Conservation (phyloP, 2,888 invertebrate species). For the Tanypteryx hageni region DNA sequence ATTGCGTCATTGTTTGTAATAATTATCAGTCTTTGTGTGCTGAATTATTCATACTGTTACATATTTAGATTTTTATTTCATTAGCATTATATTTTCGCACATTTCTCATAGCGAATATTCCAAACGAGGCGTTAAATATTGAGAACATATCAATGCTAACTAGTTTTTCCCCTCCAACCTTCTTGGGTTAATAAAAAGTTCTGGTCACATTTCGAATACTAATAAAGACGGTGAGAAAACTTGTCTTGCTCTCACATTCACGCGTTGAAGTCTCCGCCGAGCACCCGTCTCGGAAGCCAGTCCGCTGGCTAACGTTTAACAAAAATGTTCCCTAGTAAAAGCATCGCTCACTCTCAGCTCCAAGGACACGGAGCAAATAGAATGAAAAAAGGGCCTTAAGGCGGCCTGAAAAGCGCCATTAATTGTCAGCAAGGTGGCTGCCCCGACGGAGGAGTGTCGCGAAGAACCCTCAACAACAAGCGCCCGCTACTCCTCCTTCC, state of each 20-base stretch:
- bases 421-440: background rate
- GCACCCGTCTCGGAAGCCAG: background rate
- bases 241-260: background rate
- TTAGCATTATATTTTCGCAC: too few species aligned
- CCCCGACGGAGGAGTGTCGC: background rate
- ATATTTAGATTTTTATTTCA: too few species aligned
- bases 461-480: background rate
- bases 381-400: background rate
- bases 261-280: constrained; percentile 20
- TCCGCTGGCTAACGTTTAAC: background rate
- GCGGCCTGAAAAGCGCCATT: background rate
- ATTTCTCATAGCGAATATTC: too few species aligned
- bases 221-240: background rate
- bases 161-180: too few species aligned
- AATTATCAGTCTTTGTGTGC: too few species aligned
- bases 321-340: constrained; percentile 16
- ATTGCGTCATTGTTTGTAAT: too few species aligned
- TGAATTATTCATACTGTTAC: too few species aligned
- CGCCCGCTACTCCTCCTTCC: background rate
- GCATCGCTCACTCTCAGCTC: background rate
- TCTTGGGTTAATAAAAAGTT: too few species aligned
- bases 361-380: background rate
- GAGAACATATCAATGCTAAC: too few species aligned
- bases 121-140: too few species aligned
- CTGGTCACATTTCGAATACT: too few species aligned